Evolutionary conservation across 2,888 invertebrate species (phyloP).

Genomic region (Drosophila greeni): DNA sequence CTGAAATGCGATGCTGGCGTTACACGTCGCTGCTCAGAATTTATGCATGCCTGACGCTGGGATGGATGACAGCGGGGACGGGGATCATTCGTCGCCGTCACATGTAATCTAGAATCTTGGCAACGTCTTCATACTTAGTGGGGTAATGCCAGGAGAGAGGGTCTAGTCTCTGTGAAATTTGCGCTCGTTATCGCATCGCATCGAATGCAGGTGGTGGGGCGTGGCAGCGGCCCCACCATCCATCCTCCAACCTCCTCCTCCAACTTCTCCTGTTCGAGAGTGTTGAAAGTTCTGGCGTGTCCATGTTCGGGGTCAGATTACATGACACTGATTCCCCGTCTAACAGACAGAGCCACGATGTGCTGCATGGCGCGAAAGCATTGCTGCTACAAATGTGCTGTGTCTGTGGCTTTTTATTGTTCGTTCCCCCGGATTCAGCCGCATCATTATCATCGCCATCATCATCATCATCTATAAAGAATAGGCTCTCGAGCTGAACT

Average conservation of each 20-base stretch:
- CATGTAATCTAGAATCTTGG: constrained; percentile 70
- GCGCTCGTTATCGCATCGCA: constrained; percentile 72
- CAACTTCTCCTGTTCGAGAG: constrained; percentile 45
- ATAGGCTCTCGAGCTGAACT: constrained; percentile 20
- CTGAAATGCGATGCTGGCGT: constrained; percentile 71
- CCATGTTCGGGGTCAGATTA: constrained; percentile 73
- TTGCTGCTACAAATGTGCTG: constrained; percentile 52
- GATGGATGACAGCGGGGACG: constrained; percentile 9
- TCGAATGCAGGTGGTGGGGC: constrained; percentile 38
- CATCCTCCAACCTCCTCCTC: constrained; percentile 15
- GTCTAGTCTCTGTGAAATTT: constrained; percentile 65
- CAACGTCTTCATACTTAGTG: constrained; percentile 71
- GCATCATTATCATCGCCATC: constrained; percentile 38
- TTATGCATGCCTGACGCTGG: constrained; percentile 64
- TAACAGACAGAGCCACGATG: constrained; percentile 57
- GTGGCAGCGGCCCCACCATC: constrained; percentile 19
- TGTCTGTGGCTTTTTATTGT: constrained; percentile 43
- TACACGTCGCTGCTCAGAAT: constrained; percentile 66
- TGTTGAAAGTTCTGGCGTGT: constrained; percentile 73
- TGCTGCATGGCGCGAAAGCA: constrained; percentile 54
- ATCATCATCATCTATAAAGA: constrained; percentile 29
- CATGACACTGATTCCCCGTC: constrained; percentile 70
- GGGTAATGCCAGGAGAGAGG: constrained; percentile 57
- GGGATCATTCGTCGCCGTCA: constrained; percentile 52
- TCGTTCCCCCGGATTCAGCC: constrained; percentile 36